These are phyloP conservation scores for Tupaia tana DNA, from an alignment of 2,113 vertebrate genomes.

Conservation along the genomic window DNA sequence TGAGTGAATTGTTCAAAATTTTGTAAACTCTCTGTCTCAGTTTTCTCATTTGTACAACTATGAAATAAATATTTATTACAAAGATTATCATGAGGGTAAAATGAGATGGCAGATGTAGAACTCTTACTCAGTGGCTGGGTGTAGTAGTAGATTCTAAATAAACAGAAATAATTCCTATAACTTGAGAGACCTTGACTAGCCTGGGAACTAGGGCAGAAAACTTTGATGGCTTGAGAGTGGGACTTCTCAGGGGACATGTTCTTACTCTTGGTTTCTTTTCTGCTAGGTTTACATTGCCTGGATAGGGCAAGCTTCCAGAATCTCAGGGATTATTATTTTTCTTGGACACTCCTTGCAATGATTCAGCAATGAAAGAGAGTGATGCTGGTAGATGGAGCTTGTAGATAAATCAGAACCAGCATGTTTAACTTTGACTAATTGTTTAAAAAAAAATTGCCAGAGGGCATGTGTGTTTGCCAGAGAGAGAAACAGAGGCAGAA, in stretches of 20 bases:
- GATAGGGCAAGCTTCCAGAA: constrained; percentile 6
- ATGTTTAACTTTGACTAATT: constrained; percentile 20
- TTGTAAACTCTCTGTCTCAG: not conserved
- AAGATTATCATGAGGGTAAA: not conserved
- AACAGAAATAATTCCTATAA: not conserved
- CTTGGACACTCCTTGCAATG: constrained; percentile 10
- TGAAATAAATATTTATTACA: not conserved
- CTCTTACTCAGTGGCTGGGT: not conserved
- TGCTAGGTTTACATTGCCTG: constrained; percentile 6
- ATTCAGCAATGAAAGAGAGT: constrained; percentile 29
- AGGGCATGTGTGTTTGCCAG: no score
- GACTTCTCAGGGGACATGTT: constrained; percentile 42
- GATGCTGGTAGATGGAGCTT: not conserved
- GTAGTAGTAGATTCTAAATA: not conserved
- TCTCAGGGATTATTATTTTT: constrained; percentile 49
- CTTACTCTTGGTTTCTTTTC: constrained; percentile 35
- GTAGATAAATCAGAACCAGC: constrained; percentile 4
- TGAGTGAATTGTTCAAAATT: constrained; percentile 7
- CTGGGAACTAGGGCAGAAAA: constrained; percentile 46
- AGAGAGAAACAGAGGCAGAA: no score
- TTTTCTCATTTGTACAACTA: constrained; percentile 4
- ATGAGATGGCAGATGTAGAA: not conserved
- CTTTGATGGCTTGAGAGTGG: not conserved
- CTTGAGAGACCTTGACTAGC: not conserved
- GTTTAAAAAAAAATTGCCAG: not conserved